Base-by-base conservation (phyloP, 1,140 invertebrate species). In the Drosophila pandora region DNA sequence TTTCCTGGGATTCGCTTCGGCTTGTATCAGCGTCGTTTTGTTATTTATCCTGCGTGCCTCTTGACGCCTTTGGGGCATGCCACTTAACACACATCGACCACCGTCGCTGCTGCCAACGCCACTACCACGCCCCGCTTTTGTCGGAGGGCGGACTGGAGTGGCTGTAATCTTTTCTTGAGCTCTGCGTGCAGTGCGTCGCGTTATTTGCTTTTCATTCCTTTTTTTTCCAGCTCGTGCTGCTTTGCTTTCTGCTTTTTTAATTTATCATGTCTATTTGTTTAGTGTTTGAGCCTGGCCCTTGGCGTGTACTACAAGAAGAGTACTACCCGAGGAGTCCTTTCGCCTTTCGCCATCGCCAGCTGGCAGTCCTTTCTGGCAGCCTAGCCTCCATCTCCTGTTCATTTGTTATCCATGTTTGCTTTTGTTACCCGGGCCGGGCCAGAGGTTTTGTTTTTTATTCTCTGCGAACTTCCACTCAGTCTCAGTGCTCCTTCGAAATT, bases 241-340 rank as follows among this genome's bases (percentile, higher is more conserved):
- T 78, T 87, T 87, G 83, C 79, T 72, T 81, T 76, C 77, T 79
- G 64, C 65, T 79, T 88, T 87, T 76, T 88, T 87, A 87, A 88
- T 87, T 87, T 87, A 87, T 87, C 82, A 87, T 87, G 83, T 87
- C 82, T 88, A 88, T 85, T 85, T 85, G 83, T 87, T 88, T 82
- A 82, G 83, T 82, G 74, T 68, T 77, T 64, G 62, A 69, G 65
- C 65, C 64, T 67, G 76, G 59, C 63, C 79, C 73, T 59, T 69
- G 67, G 80, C 70, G 64, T 77, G 81, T 70, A 64, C 52, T 80
- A 71, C 64, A 69, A 62, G 56, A 47, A 62, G 56, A 47, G 43
- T 47, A 12, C 34, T 32, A 9, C 37, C n/a, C 41, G 41, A 56
- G 59, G 45, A 70, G 49, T 34, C 62, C 62, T 28, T 28, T 28